Evolutionary conservation across 2,888 invertebrate species (phyloP).

Genomic region (Luperina nickerlii): DNA sequence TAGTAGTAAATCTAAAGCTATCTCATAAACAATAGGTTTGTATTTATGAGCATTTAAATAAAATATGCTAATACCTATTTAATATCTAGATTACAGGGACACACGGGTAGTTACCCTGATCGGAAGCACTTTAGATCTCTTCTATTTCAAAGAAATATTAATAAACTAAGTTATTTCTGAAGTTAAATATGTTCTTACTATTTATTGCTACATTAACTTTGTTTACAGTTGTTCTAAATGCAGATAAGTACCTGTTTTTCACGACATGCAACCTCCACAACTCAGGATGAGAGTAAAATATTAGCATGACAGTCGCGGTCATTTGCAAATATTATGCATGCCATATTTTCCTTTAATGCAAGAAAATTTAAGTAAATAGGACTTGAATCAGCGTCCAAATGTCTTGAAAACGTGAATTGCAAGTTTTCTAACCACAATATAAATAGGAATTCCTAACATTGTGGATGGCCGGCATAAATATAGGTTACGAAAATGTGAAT

Average conservation of each 20-base stretch:
- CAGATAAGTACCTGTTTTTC: slow-evolving; percentile 20
- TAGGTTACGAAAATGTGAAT: slow-evolving; percentile 65
- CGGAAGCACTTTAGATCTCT: neutral
- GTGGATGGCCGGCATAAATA: slow-evolving; percentile 56
- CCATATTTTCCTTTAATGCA: slow-evolving; percentile 29
- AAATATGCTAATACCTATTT: neutral
- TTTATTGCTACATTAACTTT: slow-evolving; percentile 24
- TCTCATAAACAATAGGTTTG: slow-evolving; percentile 4
- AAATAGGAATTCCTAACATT: slow-evolving; percentile 58
- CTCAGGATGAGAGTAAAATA: slow-evolving; percentile 10
- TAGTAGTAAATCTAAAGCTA: slow-evolving; percentile 1
- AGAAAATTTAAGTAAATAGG: slow-evolving; percentile 32
- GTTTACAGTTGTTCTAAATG: slow-evolving; percentile 37
- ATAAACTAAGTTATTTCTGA: neutral
- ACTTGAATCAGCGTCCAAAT: slow-evolving; percentile 23
- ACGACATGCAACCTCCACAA: slow-evolving; percentile 28
- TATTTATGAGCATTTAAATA: slow-evolving; percentile 29
- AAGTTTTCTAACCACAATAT: slow-evolving; percentile 55
- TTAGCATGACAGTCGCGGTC: slow-evolving; percentile 13
- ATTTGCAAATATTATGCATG: slow-evolving; percentile 9
- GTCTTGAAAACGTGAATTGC: slow-evolving; percentile 48
- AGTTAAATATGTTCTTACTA: neutral
- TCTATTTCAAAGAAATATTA: neutral
- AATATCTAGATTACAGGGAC: neutral
- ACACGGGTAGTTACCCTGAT: neutral